Percentiles rank a stretch among this genome's conserved stretches.
These are phyloP conservation scores for Microctonus aethiopoides DNA, from an alignment of 2,888 invertebrate genomes.

Conservation along the genomic window DNA sequence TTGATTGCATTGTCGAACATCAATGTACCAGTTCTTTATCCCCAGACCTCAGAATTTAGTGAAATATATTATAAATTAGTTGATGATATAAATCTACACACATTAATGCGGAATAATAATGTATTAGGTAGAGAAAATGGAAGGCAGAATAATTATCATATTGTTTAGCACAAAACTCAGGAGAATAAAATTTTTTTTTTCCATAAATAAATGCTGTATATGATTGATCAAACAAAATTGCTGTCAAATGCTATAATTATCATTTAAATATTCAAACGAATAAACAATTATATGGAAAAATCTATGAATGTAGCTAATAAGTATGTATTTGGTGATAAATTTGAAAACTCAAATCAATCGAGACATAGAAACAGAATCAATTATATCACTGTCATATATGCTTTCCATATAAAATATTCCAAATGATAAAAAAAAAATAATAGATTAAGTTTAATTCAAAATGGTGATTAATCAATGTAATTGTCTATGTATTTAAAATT, in stretches of 20 bases:
- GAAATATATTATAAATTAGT: not conserved
- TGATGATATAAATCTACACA: not conserved
- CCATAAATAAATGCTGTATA: not conserved
- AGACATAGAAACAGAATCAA: not conserved
- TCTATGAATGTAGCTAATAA: slow-evolving; percentile 56
- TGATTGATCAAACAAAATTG: not conserved
- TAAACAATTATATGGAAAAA: slow-evolving; percentile 32
- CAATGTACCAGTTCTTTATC: slow-evolving; percentile 1
- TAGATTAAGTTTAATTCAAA: slow-evolving; percentile 40
- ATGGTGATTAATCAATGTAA: slow-evolving; percentile 55
- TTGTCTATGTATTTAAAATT: slow-evolving; percentile 52
- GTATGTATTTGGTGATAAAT: not conserved
- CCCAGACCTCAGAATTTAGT: not conserved
- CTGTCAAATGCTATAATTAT: not conserved
- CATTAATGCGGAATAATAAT: not conserved
- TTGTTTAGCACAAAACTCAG: not conserved
- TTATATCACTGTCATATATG: slow-evolving; percentile 40
- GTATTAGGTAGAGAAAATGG: slow-evolving; percentile 1
- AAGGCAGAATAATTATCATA: no score
- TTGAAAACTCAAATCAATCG: not conserved
- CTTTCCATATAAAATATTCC: slow-evolving; percentile 33
- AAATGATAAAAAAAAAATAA: slow-evolving; percentile 20
- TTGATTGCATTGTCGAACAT: not conserved
- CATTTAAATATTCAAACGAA: not conserved
- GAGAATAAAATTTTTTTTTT: not conserved